Evolutionary conservation across 2,797 vertebrate species (phyloP).

Genomic region (Sebastes cheni): DNA sequence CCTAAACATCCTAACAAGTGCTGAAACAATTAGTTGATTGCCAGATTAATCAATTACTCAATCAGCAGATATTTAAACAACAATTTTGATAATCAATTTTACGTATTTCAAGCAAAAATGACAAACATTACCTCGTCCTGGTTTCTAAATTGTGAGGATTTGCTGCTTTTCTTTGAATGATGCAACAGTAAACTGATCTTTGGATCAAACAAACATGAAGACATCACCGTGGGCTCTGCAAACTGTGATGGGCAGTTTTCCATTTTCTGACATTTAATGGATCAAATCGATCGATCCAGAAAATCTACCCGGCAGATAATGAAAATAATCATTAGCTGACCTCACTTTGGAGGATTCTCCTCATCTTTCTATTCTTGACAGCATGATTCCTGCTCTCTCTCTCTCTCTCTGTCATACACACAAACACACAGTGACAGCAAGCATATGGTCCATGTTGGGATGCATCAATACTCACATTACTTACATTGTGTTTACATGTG

Average conservation of each 20-base stretch:
- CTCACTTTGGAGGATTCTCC: background rate
- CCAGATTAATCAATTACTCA: background rate
- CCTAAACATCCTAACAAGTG: background rate
- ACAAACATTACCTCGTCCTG: background rate
- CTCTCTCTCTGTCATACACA: background rate
- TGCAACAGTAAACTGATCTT: background rate
- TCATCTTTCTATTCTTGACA: conserved; percentile 13
- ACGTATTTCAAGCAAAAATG: background rate
- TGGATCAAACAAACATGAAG: background rate
- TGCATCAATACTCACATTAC: conserved; percentile 30
- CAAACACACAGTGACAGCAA: background rate
- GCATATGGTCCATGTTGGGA: conserved; percentile 26
- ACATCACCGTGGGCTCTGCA: background rate
- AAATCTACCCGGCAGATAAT: background rate
- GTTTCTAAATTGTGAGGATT: background rate
- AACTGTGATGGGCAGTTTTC: background rate
- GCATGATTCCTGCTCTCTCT: conserved; percentile 16
- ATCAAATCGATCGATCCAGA: background rate
- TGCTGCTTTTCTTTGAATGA: background rate
- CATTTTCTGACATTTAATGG: background rate
- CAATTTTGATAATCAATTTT: background rate
- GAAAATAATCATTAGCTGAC: background rate
- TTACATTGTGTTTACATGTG: conserved; percentile 41
- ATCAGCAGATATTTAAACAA: background rate
- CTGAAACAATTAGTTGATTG: background rate